A percentile compares a stretch with the other conserved stretches of the same genome.
Evolutionary conservation across 2,888 invertebrate genomes (phyloP).

Genomic region (Epirrhoe alternata): DNA sequence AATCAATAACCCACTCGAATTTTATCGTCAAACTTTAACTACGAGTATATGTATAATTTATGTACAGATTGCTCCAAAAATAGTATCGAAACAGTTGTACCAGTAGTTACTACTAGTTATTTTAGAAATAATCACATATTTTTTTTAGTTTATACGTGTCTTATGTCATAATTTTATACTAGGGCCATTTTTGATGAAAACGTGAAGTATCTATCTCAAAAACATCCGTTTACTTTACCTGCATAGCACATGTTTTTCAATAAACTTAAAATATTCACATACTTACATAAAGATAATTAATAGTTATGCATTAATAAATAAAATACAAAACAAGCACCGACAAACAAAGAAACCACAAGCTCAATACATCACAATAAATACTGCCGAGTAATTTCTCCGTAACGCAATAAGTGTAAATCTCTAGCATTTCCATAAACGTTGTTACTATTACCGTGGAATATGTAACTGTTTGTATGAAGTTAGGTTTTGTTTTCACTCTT

Average conservation of each 20-base stretch:
- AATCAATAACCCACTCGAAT: conserved; percentile 22
- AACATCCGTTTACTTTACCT: background rate
- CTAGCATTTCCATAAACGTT: conserved; percentile 67
- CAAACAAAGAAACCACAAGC: conserved; percentile 23
- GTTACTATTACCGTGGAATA: conserved; percentile 59
- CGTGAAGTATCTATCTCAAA: too few relatives aligned
- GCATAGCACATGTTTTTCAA: background rate
- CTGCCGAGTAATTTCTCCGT: conserved; percentile 50
- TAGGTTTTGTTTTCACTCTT: background rate
- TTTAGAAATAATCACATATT: too few relatives aligned
- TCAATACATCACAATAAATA: conserved; percentile 33
- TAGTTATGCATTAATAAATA: background rate
- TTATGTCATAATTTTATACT: too few relatives aligned
- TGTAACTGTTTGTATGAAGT: background rate
- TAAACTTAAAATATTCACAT: background rate
- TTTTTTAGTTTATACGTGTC: too few relatives aligned
- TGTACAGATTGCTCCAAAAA: too few relatives aligned
- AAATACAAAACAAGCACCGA: conserved; percentile 7
- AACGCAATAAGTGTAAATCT: conserved; percentile 70
- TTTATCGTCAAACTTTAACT: too few relatives aligned
- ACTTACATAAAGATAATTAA: background rate
- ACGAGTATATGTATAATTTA: too few relatives aligned
- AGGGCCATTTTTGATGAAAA: too few relatives aligned
- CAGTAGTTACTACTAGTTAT: too few relatives aligned
- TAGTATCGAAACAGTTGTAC: too few relatives aligned